Base-by-base conservation (phyloP, 2,888 invertebrate species). In the Philopedon plagiatum region DNA sequence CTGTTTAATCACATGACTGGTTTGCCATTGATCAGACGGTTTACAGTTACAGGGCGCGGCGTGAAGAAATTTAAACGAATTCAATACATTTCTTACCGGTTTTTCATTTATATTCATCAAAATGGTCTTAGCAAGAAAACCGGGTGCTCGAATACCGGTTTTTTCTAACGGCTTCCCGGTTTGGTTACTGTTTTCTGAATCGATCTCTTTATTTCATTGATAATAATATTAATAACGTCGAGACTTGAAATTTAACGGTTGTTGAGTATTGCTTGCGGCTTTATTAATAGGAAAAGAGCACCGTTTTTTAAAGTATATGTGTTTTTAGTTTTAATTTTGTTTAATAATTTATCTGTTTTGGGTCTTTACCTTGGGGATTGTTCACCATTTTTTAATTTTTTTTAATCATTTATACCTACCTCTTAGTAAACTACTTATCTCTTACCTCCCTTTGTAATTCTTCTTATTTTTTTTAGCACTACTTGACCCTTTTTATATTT, bases 1-100 rank as follows among this genome's bases (percentile, higher is more conserved):
- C 37, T 46, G 9, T 46, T 46, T 46, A 21, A 11, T 21, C 46
- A 21, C 2, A 46, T 46, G 19, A 21, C 46, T 11, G 46, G 46
- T 5, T 46, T 46, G 18, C 11, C 46, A 46, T 11, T 19, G 11
- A 2, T 46, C 9, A 46, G 11, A 46, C 9, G 11, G 1, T 2
- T 21, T 41, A 60, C 60, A 26, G 44, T 60, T 60, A n/a, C n/a
- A 26, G 26, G 41, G 60, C 26, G 44, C n/a, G 60, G 60, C 60
- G 29, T 3, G 15, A 29, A n/a, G 21, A 46, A 3, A 19, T 54
- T 54, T 54, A 15, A 29, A 54, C 13, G 29, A 54, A 54, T 29
- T 54, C 15, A 15, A 5, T 13, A 23, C 7, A 9, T 13, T 18
- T 19, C 19, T 1, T 51, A 15, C 51, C 51, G 51, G 29, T 54